A percentile compares a stretch with the other conserved stretches of the same genome.
phyloP scores from a whole-genome alignment of 2,888 invertebrate species.

The Brachypalpus laphriformis region DNA sequence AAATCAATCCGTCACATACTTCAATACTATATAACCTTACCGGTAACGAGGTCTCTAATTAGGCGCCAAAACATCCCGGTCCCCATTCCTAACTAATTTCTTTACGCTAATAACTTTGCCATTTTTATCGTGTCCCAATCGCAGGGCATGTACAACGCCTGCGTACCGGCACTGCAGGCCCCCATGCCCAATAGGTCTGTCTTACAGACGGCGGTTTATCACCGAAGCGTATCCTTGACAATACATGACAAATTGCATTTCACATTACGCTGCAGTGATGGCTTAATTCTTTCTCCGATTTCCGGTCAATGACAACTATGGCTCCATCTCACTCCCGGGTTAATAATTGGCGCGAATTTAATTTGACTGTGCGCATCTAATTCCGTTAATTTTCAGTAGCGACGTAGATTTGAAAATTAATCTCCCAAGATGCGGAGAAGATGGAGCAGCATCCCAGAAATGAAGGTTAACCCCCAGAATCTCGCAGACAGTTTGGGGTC shows the following conservation, averaged over 20 bases:
- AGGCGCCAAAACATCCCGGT: constrained; percentile 39
- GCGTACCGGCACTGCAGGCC: too few relatives aligned
- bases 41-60: constrained; percentile 29
- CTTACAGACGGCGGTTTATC: neutral
- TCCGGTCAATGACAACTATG: constrained; percentile 63
- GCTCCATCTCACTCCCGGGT: constrained; percentile 25
- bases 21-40: constrained; percentile 1
- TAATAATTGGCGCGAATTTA: constrained; percentile 56
- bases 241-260: constrained; percentile 35
- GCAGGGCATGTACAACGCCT: neutral
- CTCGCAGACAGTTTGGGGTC: constrained; percentile 66
- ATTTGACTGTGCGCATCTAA: constrained; percentile 69
- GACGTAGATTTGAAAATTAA: constrained; percentile 66
- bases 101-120: constrained; percentile 22
- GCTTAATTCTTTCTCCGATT: constrained; percentile 36
- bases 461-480: constrained; percentile 33
- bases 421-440: constrained; percentile 28
- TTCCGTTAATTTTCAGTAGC: constrained; percentile 81
- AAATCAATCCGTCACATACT: constrained; percentile 39
- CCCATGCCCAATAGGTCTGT: neutral
- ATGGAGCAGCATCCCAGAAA: constrained; percentile 5
- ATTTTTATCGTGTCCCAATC: neutral
- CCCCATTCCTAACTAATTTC: constrained; percentile 29
- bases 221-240: constrained; percentile 18
- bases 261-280: constrained; percentile 11